Evolutionary conservation across 2,113 vertebrate species (phyloP).

Genomic region (Atlantisia rogersi): DNA sequence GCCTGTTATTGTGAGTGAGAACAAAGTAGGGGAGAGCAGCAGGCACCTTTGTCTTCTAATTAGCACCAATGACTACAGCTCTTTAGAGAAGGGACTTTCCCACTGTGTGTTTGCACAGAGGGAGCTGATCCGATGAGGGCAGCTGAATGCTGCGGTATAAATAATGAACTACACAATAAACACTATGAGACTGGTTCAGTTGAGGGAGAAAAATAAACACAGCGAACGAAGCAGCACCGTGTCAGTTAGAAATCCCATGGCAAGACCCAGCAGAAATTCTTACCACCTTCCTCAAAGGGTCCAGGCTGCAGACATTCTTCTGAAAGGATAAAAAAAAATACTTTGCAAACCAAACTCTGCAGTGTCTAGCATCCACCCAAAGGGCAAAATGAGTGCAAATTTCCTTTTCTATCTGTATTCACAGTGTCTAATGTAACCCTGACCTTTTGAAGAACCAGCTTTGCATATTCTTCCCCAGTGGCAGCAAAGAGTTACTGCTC

Average conservation of each 20-base stretch:
- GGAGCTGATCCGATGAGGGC: constrained; percentile 36
- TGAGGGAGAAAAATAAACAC: constrained; percentile 33
- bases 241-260: not conserved
- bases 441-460: not conserved
- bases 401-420: not conserved
- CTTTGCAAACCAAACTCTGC: not conserved
- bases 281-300: not conserved
- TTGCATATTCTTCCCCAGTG: constrained; percentile 16
- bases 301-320: not conserved
- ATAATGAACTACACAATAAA: constrained; percentile 60
- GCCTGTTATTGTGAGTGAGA: not conserved
- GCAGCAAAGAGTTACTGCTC: not conserved
- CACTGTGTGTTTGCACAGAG: constrained; percentile 35
- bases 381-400: not conserved
- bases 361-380: not conserved
- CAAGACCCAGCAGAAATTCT: not conserved
- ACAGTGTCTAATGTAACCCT: not conserved
- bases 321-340: not conserved
- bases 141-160: constrained; percentile 36
- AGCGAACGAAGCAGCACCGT: not conserved
- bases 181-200: not conserved
- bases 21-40: constrained; percentile 8
- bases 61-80: constrained; percentile 42
- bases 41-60: constrained; percentile 58
- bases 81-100: constrained; percentile 34